A percentile compares a stretch with the other conserved stretches of the same genome.
Conservation (phyloP, 2,797 vertebrate species). For the Oophaga sylvatica region DNA sequence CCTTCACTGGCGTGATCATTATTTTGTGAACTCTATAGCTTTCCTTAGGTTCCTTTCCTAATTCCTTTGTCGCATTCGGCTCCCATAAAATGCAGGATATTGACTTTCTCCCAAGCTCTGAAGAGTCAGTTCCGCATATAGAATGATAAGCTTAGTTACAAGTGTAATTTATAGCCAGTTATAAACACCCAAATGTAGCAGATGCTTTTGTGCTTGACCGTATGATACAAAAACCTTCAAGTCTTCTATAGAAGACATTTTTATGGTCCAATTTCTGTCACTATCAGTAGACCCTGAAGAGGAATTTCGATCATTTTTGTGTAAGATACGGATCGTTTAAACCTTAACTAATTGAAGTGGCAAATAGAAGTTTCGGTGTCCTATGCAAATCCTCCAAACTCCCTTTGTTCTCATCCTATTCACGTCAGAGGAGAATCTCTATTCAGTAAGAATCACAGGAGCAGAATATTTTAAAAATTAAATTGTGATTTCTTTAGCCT, state of each 20-base stretch:
- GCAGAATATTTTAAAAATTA: background rate
- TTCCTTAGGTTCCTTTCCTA: constrained; percentile 23
- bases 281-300: constrained; percentile 12
- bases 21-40: constrained; percentile 17
- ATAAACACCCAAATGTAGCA: constrained; percentile 47
- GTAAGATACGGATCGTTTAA: constrained; percentile 32
- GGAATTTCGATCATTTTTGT: constrained; percentile 9
- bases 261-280: constrained; percentile 33
- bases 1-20: constrained; percentile 25
- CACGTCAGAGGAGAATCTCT: background rate
- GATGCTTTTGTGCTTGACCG: constrained; percentile 46
- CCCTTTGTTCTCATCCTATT: constrained; percentile 9
- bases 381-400: constrained; percentile 14
- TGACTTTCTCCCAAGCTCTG: constrained; percentile 32
- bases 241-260: constrained; percentile 31
- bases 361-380: background rate
- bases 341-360: constrained; percentile 35
- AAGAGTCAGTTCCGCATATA: constrained; percentile 28
- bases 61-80: constrained; percentile 22
- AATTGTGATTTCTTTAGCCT: background rate
- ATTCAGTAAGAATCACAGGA: background rate
- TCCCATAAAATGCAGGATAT: constrained; percentile 49
- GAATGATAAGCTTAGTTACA: constrained; percentile 39
- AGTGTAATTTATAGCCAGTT: constrained; percentile 43
- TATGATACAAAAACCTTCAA: constrained; percentile 23